Conservation (phyloP, 1,140 invertebrate genomes). For the Micrasema longulum region DNA sequence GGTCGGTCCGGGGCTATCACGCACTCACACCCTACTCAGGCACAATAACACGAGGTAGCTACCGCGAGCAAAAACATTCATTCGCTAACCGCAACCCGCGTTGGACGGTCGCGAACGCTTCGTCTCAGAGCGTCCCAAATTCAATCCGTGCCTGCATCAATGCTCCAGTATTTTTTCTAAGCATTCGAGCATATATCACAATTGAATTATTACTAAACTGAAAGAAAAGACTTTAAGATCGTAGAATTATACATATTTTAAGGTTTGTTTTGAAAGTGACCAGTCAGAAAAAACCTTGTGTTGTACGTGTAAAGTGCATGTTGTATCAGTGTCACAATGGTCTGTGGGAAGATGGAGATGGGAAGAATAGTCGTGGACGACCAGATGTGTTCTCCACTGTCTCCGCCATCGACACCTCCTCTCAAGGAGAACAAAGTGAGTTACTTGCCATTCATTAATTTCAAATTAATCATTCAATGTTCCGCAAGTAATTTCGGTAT, state of each 20-base stretch:
- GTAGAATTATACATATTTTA: slow-evolving; percentile 1
- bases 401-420: slow-evolving; percentile 67
- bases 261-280: slow-evolving; percentile 25
- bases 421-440: slow-evolving; percentile 67
- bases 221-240: slow-evolving; percentile 2
- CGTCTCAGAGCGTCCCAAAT: slow-evolving; percentile 3
- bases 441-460: slow-evolving; percentile 32
- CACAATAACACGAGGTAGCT: slow-evolving; percentile 56
- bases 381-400: slow-evolving; percentile 65
- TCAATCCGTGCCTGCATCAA: slow-evolving; percentile 1
- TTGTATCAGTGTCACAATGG: slow-evolving; percentile 32
- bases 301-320: slow-evolving; percentile 22
- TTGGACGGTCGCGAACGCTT: neutral
- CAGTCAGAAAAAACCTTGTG: neutral
- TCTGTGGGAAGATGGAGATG: slow-evolving; percentile 39
- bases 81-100: slow-evolving; percentile 14
- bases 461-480: too few species aligned
- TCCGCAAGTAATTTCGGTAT: too few species aligned
- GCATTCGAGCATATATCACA: neutral
- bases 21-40: slow-evolving; percentile 56
- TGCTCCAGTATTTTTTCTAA: slow-evolving; percentile 11
- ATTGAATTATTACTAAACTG: neutral
- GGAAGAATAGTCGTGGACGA: slow-evolving; percentile 16
- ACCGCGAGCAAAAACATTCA: slow-evolving; percentile 36
- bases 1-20: slow-evolving; percentile 54